These are phyloP conservation scores for Philereme vetulata DNA, from an alignment of 2,888 invertebrate species.

Conservation along the genomic window DNA sequence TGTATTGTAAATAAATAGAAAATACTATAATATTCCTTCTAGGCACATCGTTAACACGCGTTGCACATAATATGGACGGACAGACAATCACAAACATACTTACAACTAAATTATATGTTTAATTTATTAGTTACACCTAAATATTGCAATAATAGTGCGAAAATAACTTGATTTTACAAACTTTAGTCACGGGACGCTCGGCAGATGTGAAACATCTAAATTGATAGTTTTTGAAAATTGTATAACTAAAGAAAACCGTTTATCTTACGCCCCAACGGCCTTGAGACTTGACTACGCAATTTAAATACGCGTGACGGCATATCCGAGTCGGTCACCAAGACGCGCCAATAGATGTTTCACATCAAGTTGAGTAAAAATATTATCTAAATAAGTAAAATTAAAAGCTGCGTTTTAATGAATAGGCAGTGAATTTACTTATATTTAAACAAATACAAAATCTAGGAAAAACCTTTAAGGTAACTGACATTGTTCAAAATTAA, in stretches of 20 bases:
- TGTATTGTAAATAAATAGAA: constrained; percentile 58
- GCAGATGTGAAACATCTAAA: too few relatives aligned
- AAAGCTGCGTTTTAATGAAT: neutral
- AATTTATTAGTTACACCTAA: neutral
- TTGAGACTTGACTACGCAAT: too few relatives aligned
- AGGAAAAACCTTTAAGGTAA: constrained; percentile 22
- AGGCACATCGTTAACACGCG: constrained; percentile 55
- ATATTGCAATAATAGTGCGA: too few relatives aligned
- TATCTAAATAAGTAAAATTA: neutral
- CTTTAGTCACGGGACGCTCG: too few relatives aligned
- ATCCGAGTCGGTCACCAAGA: too few relatives aligned
- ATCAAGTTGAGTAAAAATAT: too few relatives aligned
- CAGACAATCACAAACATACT: constrained; percentile 68
- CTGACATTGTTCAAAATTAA: constrained; percentile 34
- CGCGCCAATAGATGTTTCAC: too few relatives aligned
- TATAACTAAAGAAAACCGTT: too few relatives aligned
- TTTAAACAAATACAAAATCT: neutral
- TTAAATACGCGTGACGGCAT: too few relatives aligned
- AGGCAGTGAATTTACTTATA: constrained; percentile 13
- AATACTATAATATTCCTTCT: constrained; percentile 53
- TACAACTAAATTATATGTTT: constrained; percentile 14
- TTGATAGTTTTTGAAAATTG: too few relatives aligned
- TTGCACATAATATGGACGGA: constrained; percentile 70
- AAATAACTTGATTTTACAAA: too few relatives aligned
- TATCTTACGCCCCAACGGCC: too few relatives aligned